A percentile compares a stretch with the other conserved stretches of the same genome.
Conservation (phyloP, 2,888 invertebrate genomes). For the Alitta virens region DNA sequence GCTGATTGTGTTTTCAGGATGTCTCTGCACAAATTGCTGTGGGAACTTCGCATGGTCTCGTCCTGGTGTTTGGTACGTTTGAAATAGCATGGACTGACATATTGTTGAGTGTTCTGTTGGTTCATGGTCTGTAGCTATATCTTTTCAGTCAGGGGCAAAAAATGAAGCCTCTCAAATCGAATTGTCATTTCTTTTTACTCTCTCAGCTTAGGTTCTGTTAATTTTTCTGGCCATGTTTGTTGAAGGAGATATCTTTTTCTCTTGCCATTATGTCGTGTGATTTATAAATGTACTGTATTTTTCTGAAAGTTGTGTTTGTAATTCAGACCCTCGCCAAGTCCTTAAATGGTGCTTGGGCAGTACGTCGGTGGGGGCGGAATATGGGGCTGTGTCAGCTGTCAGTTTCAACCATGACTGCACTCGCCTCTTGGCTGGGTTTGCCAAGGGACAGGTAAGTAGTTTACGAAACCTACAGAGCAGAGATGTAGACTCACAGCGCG, state of each 20-base stretch:
- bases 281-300: too few species aligned
- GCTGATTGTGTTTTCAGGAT: conserved; percentile 61
- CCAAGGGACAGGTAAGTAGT: conserved; percentile 68
- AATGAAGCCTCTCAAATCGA: too few species aligned
- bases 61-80: conserved; percentile 77
- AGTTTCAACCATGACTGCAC: conserved; percentile 85
- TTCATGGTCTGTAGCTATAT: too few species aligned
- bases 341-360: conserved; percentile 81
- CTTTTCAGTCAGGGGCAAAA: too few species aligned
- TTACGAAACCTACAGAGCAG: too few species aligned
- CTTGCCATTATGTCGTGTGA: too few species aligned
- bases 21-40: conserved; percentile 78
- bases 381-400: conserved; percentile 65
- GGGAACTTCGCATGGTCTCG: conserved; percentile 90
- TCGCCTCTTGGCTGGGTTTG: conserved; percentile 76
- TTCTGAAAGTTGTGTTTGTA: background rate
- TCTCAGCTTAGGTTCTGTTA: too few species aligned
- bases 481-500: too few species aligned
- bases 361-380: conserved; percentile 70
- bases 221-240: too few species aligned
- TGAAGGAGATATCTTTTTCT: too few species aligned
- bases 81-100: background rate
- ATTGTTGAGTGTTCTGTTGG: too few species aligned
- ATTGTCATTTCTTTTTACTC: too few species aligned
- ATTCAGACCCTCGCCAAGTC: conserved; percentile 67